Evolutionary conservation across 1,140 invertebrate species (phyloP), one percentile per base, ranked within the genome.

Genomic region (Lutraria rhynchaena): DNA sequence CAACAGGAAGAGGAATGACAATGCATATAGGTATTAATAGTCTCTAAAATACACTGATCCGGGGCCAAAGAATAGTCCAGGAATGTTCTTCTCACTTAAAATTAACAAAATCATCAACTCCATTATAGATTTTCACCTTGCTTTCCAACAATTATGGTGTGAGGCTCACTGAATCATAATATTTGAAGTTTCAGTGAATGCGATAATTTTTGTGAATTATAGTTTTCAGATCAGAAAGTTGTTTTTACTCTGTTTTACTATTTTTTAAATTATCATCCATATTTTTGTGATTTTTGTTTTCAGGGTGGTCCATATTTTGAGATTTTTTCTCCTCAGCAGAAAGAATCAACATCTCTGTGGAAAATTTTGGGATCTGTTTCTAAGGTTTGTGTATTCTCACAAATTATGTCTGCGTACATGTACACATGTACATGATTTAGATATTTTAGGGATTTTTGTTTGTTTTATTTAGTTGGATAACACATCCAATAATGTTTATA

Each of bases 261-360:
- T 27, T 55, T 19, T 5, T 19, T 22, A 19, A 22, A 22, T 19
- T 55, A 22, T 55, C 7, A 27, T 19, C n/a, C 51, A 55, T 55
- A 19, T 7, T 7, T 27, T n/a, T 61, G 5, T 63, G 27, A 4
- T 63, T 63, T n/a, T 55, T 44, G 29, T 61, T 84, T 84, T 37
- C 35, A 88, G 87, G 87, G 87, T 71, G 87, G 87, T 1, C 63
- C 83, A 22, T 87, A 65, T 69, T 87, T 89, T 67, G 88, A 89
- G 63, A 71, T 89, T 3, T 89, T 89, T 24, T 86, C 86, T 49
- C 80, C 86, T 19, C 84, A 87, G 51, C 81, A 74, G 29, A 89
- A 89, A 70, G 88, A 89, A 55, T 60, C 84, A 33, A 60, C 60
- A 17, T 70, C 74, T 24, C 81, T 82, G 33, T 88, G 85, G 86